Base-by-base conservation (phyloP, 2,888 invertebrate genomes). In the Crocallis elinguaria region DNA sequence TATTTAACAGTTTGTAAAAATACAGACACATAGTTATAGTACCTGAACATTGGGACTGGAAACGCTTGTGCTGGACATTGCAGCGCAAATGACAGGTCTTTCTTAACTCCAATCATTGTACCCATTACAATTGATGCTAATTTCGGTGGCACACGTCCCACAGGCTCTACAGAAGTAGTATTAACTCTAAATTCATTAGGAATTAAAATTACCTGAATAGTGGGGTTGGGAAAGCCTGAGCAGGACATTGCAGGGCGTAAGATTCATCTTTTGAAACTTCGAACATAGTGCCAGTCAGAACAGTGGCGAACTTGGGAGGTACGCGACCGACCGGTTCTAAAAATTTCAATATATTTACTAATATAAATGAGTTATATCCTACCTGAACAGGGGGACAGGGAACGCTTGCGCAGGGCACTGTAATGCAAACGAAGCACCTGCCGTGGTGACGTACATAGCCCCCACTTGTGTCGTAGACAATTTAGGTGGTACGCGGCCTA, bases 371-470 rank as follows among this genome's bases (percentile, higher is more conserved):
- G 67, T 57, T 67, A 44, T 29, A 36, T 48, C 64, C 83, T 87
- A 91, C 89, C 90, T 90, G 89, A 89, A 89, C 61, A 82, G 66
- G 64, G 90, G 89, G 77, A 88, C 88, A 74, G 88, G 88, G 77
- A 82, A 88, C 67, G 94, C 95, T 89, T 96, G 95, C 50, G 94
- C 95, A 39, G 95, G 95, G 77, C 95, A 96, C 67, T 94, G 91
- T 60, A 96, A 92, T 44, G 94, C 93, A 64, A 94, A 87, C 65
- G 84, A 68, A 17, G 76, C 71, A 59, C 81, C 88, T 64, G 79
- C 68, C 45, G 75, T 84, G 57, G 94, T 92, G 70, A 93, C 92
- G 81, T 93, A 95, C 90, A 93, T 93, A 67, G 88, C 92, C 53
- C 93, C 92, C 64, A 85, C 82, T 83, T 87, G 86, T 52, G 78